Evolutionary conservation across 2,797 vertebrate species (phyloP).

Genomic region (Rhinophrynus dorsalis): DNA sequence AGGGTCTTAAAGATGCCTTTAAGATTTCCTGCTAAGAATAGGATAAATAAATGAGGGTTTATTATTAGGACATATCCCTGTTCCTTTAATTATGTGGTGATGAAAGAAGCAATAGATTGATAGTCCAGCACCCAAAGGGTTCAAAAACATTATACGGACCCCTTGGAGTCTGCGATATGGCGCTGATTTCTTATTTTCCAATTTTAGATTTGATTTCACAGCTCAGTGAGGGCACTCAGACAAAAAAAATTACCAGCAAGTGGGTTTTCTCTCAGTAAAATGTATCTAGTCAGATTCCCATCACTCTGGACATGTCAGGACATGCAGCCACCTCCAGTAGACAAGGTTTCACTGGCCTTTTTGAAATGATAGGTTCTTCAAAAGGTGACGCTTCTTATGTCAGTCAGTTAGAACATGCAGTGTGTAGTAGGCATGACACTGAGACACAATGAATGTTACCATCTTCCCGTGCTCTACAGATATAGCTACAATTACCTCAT

Average conservation of each 20-base stretch:
- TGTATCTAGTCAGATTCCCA: conserved; percentile 2
- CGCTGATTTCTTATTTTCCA: conserved; percentile 23
- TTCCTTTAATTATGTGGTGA: too few species aligned
- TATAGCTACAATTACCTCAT: too few species aligned
- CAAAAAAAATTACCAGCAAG: neutral
- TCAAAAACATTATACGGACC: neutral
- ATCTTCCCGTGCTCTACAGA: too few species aligned
- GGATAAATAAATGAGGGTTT: too few species aligned
- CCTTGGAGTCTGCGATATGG: neutral
- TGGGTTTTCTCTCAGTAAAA: conserved; percentile 2
- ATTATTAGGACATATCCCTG: too few species aligned
- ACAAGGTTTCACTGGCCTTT: neutral
- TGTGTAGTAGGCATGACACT: too few species aligned
- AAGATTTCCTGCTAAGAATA: too few species aligned
- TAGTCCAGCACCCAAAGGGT: too few species aligned
- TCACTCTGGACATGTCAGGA: conserved; percentile 3
- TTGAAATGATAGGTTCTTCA: neutral
- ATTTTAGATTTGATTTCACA: conserved; percentile 30
- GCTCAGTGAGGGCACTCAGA: conserved; percentile 1
- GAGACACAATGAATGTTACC: too few species aligned
- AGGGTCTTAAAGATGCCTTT: neutral
- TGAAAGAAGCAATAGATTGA: too few species aligned
- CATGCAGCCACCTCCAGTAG: neutral
- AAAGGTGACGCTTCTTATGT: conserved; percentile 5
- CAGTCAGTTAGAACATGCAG: neutral